These are phyloP conservation scores for Stratiolaelaps scimitus DNA, from an alignment of 1,140 invertebrate genomes.

Conservation along the genomic window DNA sequence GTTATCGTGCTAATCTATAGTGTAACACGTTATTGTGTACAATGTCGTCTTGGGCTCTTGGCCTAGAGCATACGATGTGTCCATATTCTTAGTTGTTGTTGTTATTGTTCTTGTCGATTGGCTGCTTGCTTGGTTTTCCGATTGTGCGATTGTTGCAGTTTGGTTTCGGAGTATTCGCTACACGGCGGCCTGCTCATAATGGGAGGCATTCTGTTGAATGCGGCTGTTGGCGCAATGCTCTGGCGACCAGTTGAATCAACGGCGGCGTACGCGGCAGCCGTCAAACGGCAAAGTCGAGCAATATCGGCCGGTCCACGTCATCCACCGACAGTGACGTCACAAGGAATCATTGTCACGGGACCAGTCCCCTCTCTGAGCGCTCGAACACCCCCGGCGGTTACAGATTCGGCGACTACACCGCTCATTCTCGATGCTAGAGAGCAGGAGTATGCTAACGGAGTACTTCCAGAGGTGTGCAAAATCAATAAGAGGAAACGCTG, in stretches of 20 bases:
- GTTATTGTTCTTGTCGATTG: too few relatives aligned
- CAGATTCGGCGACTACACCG: not conserved
- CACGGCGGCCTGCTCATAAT: slow-evolving; percentile 51
- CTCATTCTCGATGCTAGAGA: too few relatives aligned
- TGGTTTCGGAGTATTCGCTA: slow-evolving; percentile 34
- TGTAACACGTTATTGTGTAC: not conserved
- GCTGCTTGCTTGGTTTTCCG: not conserved
- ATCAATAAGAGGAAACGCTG: too few relatives aligned
- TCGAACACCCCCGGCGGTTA: not conserved
- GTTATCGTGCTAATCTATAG: too few relatives aligned
- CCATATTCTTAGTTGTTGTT: too few relatives aligned
- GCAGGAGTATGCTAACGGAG: too few relatives aligned
- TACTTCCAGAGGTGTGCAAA: too few relatives aligned
- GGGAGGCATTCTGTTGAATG: slow-evolving; percentile 65
- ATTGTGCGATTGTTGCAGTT: not conserved
- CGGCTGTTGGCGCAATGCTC: slow-evolving; percentile 61
- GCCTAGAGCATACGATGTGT: not conserved
- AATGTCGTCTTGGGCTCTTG: not conserved
- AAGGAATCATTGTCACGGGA: not conserved
- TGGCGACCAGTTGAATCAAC: slow-evolving; percentile 56
- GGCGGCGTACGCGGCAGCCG: too few relatives aligned
- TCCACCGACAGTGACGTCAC: not conserved
- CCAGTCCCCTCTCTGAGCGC: slow-evolving; percentile 6
- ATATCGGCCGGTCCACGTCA: not conserved
- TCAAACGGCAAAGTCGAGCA: too few relatives aligned